Evolutionary conservation across 2,797 vertebrate genomes (phyloP).

Genomic region (Epinephelus awoara): DNA sequence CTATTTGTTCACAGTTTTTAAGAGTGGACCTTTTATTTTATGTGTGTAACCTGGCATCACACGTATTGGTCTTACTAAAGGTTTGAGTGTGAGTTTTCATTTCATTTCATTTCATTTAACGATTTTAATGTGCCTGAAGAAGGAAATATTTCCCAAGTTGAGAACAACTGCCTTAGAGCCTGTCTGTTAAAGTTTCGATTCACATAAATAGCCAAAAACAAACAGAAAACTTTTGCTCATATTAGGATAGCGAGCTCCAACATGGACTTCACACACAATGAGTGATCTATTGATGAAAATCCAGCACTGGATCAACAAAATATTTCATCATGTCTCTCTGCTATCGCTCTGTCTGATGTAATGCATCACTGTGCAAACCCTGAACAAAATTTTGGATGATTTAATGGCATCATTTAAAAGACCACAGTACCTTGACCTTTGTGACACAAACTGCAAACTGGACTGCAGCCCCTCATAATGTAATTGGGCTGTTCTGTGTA

Average conservation of each 20-base stretch:
- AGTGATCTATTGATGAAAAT: conserved; percentile 48
- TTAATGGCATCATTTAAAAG: conserved; percentile 16
- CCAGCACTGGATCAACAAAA: conserved; percentile 41
- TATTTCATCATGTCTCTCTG: conserved; percentile 24
- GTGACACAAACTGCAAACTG: conserved; percentile 14
- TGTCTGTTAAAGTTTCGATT: neutral
- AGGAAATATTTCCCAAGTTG: neutral
- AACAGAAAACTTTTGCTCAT: neutral
- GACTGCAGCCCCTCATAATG: neutral
- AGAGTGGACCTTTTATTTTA: neutral
- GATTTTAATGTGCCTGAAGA: neutral
- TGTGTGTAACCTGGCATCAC: neutral
- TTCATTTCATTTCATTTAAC: neutral
- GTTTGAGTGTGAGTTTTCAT: neutral
- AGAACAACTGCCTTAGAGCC: neutral
- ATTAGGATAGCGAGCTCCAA: neutral
- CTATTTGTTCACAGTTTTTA: neutral
- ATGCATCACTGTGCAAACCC: conserved; percentile 13
- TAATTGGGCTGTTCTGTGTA: no score
- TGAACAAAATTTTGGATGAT: neutral
- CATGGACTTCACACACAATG: conserved; percentile 36
- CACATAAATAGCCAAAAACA: neutral
- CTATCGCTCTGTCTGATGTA: conserved; percentile 14
- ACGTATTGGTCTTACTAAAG: neutral
- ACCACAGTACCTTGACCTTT: conserved; percentile 14